Percentiles rank a stretch among this genome's conserved stretches.
Conservation (phyloP, 1,140 invertebrate genomes). For the Chironomus striatipennis region DNA sequence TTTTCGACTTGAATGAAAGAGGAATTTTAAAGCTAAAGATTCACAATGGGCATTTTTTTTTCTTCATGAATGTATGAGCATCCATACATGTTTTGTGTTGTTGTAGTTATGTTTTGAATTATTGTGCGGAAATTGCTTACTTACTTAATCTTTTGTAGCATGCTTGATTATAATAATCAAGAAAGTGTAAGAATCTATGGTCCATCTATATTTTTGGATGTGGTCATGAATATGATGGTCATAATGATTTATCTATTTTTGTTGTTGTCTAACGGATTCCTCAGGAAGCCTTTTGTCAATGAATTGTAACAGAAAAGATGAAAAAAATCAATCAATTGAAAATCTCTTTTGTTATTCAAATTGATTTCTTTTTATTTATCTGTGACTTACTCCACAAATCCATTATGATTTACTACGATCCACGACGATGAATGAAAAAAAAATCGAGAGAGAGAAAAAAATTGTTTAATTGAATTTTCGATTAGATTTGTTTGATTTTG, state of each 20-base stretch:
- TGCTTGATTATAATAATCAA: too few relatives aligned
- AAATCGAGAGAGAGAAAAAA: neutral
- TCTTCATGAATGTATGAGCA: neutral
- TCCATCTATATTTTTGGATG: too few relatives aligned
- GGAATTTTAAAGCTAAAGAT: too few relatives aligned
- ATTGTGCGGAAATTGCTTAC: neutral
- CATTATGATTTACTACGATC: neutral
- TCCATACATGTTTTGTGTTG: neutral
- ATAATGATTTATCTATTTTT: neutral
- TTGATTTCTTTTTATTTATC: neutral
- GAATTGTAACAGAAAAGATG: neutral
- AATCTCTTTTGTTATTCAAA: neutral
- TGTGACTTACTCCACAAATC: too few relatives aligned
- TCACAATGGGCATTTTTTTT: too few relatives aligned
- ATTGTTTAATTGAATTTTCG: conserved; percentile 16
- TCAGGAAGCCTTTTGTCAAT: conserved; percentile 5
- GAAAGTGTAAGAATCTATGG: too few relatives aligned
- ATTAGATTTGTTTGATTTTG: conserved; percentile 23
- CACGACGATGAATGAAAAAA: neutral
- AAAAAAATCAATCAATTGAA: conserved; percentile 8
- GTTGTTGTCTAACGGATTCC: neutral
- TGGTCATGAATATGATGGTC: neutral
- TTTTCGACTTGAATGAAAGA: neutral
- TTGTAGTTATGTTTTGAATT: neutral
- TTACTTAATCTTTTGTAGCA: neutral